Conservation (phyloP, 2,113 vertebrate species). For the Lampris megalopsis region DNA sequence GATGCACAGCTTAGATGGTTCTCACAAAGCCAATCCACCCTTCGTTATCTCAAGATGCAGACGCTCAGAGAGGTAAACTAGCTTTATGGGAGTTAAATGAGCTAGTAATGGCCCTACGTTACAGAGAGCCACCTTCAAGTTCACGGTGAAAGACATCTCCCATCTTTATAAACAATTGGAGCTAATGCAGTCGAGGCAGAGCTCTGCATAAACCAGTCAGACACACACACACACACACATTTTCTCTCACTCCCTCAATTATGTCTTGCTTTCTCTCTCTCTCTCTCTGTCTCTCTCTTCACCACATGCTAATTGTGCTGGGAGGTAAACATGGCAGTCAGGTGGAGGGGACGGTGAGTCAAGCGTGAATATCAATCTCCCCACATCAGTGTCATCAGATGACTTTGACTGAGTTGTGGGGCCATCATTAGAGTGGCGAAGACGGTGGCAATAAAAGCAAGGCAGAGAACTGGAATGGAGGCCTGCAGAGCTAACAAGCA, state of each 20-base stretch:
- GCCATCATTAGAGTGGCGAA: constrained; percentile 74
- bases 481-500: constrained; percentile 54
- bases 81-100: constrained; percentile 71
- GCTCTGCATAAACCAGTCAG: background rate
- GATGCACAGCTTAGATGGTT: constrained; percentile 63
- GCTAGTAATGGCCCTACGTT: constrained; percentile 66
- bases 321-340: constrained; percentile 80
- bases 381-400: constrained; percentile 82
- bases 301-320: constrained; percentile 77
- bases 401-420: constrained; percentile 79
- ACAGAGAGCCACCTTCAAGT: constrained; percentile 74
- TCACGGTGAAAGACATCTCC: constrained; percentile 75
- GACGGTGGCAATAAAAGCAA: constrained; percentile 47
- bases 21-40: constrained; percentile 57
- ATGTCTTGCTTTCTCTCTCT: background rate
- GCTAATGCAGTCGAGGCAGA: constrained; percentile 53
- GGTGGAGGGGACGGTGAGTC: constrained; percentile 78
- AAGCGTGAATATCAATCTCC: constrained; percentile 84
- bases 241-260: constrained; percentile 27
- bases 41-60: constrained; percentile 51
- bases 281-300: constrained; percentile 68
- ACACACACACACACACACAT: constrained; percentile 3
- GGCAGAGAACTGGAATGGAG: constrained; percentile 48
- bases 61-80: constrained; percentile 49
- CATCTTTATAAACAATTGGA: constrained; percentile 75